Base-by-base conservation (phyloP, 1,140 invertebrate species). In the Pemphigus obesinymphae region DNA sequence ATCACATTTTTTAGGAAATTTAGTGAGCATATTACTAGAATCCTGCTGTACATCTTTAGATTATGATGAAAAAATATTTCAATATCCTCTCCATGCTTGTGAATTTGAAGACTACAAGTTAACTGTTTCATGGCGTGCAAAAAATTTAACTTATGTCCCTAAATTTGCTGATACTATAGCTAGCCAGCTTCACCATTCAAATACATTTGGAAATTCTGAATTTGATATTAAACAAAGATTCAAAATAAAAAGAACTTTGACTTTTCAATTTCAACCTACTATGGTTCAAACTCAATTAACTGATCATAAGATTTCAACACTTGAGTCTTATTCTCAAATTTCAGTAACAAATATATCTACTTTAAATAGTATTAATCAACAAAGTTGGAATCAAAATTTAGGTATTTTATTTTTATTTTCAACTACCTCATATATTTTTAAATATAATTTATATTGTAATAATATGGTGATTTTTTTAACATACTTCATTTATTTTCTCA, bases 41-140 rank as follows among this genome's bases (percentile, higher is more conserved):
- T 70, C 66, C 11, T 70, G 66, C 5, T 70, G 20, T 23, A 43
- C 66, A 7, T 20, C 34, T 40, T 34, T 17, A 70, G 66, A 70
- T 70, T 70, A 43, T 40, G n/a, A 70, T 23, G 34, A 70, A 70
- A 70, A 70, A 23, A 70, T 70, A 40, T 70, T 70, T 70, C 66
- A 70, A 70, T 29, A 70, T 29, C 66, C 66, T 40, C 37, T 70
- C 10, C 66, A 70, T 43, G 66, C n/a, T 37, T 70, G 66, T 43
- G 6, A 70, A 70, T 70, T 70, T 70, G 66, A 70, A 70, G 40
- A 70, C 20, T 70, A 40, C 26, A 70, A 70, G n/a, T 70, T 70
- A 37, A 70, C 40, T 5, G n/a, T 10, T 13, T 43, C 66, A 17
- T 70, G 66, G 66, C 34, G 66, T 40, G 66, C 34, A 23, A 37